Evolutionary conservation across 2,113 vertebrate species (phyloP).

Genomic region (Tenebrosternarchus preto): DNA sequence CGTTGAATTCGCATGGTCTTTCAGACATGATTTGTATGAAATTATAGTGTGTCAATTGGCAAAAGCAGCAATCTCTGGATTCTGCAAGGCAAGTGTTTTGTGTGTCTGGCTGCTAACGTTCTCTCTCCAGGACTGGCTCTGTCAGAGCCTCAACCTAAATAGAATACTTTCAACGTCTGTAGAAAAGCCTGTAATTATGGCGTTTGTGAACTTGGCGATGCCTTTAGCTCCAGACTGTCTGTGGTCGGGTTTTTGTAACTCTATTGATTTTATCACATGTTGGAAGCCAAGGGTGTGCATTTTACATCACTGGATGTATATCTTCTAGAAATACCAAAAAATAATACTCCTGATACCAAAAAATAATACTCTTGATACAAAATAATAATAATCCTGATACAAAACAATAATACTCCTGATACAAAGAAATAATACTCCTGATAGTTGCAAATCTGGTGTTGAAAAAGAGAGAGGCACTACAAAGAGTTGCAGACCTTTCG

Average conservation of each 20-base stretch:
- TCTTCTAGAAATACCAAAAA: not conserved
- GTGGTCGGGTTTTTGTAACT: constrained; percentile 46
- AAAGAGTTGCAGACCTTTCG: not conserved
- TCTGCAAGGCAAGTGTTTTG: constrained; percentile 49
- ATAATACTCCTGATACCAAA: not conserved
- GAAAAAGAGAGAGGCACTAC: not conserved
- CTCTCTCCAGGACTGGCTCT: constrained; percentile 33
- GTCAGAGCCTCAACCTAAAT: constrained; percentile 46
- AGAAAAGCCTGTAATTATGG: constrained; percentile 50
- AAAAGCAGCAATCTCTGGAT: constrained; percentile 29
- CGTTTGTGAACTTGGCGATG: constrained; percentile 48
- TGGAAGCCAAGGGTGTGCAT: constrained; percentile 15
- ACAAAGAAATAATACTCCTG: not conserved
- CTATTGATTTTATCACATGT: constrained; percentile 51
- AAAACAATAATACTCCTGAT: too few relatives aligned
- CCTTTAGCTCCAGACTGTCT: constrained; percentile 44
- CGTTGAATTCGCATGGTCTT: constrained; percentile 31
- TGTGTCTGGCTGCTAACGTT: constrained; percentile 31
- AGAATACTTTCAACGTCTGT: constrained; percentile 42
- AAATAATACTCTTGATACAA: not conserved
- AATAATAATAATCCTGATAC: too few relatives aligned
- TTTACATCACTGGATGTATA: constrained; percentile 29
- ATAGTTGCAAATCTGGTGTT: not conserved
- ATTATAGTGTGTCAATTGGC: constrained; percentile 49
- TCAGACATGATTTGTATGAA: constrained; percentile 46